phyloP scores from a whole-genome alignment of 2,113 vertebrate species.

The Dryoscopus gambensis region DNA sequence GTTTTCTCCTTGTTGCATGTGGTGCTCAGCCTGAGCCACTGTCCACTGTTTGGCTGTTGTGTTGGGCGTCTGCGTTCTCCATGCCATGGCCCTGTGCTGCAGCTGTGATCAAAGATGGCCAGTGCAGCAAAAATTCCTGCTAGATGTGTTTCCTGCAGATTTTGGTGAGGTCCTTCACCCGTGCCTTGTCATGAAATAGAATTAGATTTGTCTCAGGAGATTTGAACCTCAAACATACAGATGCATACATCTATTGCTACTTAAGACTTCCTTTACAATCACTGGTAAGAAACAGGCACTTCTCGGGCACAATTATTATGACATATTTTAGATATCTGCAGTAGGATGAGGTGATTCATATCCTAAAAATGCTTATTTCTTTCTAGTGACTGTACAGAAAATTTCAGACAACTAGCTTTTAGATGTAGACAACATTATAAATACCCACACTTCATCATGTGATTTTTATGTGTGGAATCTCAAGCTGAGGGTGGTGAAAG shows the following conservation, averaged over 20 bases:
- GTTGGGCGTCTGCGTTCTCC: not conserved
- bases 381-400: not conserved
- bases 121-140: not conserved
- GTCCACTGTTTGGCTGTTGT: not conserved
- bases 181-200: not conserved
- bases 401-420: not conserved
- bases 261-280: not conserved
- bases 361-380: not conserved
- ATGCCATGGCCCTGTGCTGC: not conserved
- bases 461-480: not conserved
- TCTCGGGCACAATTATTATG: not conserved
- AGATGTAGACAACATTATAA: not conserved
- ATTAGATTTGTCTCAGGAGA: not conserved
- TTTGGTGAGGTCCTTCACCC: not conserved
- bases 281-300: not conserved
- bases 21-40: not conserved
- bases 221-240: not conserved
- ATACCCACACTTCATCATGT: rapidly evolving
- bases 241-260: not conserved
- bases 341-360: not conserved
- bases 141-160: not conserved
- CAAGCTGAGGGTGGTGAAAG: not conserved
- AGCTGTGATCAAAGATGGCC: not conserved
- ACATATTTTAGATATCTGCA: not conserved
- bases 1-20: not conserved